Evolutionary conservation across 2,113 vertebrate genomes (phyloP), one percentile per base, ranked within the genome.

Genomic region (Plotosus lineatus): DNA sequence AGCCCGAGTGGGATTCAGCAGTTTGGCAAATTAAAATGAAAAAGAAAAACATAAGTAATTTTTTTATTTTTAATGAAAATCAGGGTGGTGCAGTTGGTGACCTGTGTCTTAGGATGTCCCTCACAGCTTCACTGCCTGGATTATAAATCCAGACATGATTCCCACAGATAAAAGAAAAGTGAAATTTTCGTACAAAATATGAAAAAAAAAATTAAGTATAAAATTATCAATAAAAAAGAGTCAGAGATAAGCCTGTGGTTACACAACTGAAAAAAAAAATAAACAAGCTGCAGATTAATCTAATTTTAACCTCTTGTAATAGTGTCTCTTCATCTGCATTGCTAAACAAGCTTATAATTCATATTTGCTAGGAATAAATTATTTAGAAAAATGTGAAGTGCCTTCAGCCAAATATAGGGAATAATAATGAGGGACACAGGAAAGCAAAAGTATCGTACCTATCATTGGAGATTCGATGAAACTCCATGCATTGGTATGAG

Each of bases 391-490:
- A 46, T n/a, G 17, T 12, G 33, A 48, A 40, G 26, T 36, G 36
- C 15, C 51, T 21, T 12, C 11, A 38, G 33, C 26, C 14, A 58
- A 9, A 75, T 19, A 9, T 31, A 15, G 10, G 10, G 42, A 7
- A 55, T 14, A 51, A 8, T 15, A 33, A 28, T 51, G 36, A 56
- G 51, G 12, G 56, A 56, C 11, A 3, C 11, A 28, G 65, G 17
- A 19, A 3, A 36, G 21, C 9, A 58, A 21, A 44, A 38, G 23
- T 11, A 44, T 60, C 95, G 93, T 92, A 99, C 98, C 97, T 6
- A 99, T 99, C 98, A 99, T 99, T 0, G 98, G 98, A 2, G 98
- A 99, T 88, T 99, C 98, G 7, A 99, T 99, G 85, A 99, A 99
- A 79, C 95, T 99, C 98, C 98, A 99, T 0, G 94, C 89, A 86